These are phyloP conservation scores for Acrocyrtus sp. DNA, from an alignment of 2,888 invertebrate species.

Conservation along the genomic window DNA sequence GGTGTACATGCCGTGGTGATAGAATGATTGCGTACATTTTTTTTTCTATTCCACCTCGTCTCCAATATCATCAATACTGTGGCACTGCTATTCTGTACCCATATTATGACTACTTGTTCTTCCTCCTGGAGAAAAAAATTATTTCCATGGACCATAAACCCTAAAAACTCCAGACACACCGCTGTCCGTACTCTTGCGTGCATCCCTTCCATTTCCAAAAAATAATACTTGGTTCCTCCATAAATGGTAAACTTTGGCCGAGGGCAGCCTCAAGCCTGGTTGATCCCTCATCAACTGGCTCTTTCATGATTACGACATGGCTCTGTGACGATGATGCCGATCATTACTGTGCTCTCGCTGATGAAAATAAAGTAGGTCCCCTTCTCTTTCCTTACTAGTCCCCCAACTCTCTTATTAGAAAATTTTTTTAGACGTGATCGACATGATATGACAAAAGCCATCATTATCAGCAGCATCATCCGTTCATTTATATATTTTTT, in stretches of 20 bases:
- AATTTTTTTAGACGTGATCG: slow-evolving; percentile 30
- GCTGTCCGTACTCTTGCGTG: not conserved
- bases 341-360: slow-evolving; percentile 52
- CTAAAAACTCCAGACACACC: slow-evolving; percentile 15
- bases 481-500: slow-evolving; percentile 26
- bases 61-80: slow-evolving; percentile 2
- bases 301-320: slow-evolving; percentile 27
- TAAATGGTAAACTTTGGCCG: too few species aligned
- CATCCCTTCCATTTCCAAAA: slow-evolving; percentile 8
- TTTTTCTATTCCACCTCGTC: not conserved
- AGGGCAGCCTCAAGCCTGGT: too few species aligned
- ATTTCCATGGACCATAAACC: slow-evolving; percentile 38
- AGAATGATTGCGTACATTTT: slow-evolving; percentile 35
- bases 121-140: slow-evolving; percentile 37
- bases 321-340: slow-evolving; percentile 3
- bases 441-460: slow-evolving; percentile 3
- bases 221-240: too few species aligned
- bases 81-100: slow-evolving; percentile 14
- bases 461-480: slow-evolving; percentile 10
- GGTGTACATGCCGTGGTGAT: too few species aligned
- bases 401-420: slow-evolving; percentile 1
- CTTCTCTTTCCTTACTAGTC: slow-evolving; percentile 1
- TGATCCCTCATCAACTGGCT: slow-evolving; percentile 45
- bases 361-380: slow-evolving; percentile 60
- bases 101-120: slow-evolving; percentile 2